phyloP scores from a whole-genome alignment of 2,888 invertebrate species.

The Dicranocentrus wangi region DNA sequence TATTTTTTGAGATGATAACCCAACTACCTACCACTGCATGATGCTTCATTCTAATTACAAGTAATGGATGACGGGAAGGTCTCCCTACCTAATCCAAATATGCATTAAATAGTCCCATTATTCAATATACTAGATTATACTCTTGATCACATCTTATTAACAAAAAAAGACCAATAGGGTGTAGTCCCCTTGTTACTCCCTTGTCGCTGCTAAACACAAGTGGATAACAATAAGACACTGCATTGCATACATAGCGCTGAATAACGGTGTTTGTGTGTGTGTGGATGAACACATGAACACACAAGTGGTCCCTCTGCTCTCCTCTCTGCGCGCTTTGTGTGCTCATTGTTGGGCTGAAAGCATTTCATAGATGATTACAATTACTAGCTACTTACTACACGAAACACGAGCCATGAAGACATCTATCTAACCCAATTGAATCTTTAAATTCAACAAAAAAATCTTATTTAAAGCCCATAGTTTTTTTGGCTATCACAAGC shows the following conservation, averaged over 20 bases:
- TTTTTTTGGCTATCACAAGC: too few species aligned
- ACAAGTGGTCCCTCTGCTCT: neutral
- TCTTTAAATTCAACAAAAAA: too few species aligned
- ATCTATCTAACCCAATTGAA: too few species aligned
- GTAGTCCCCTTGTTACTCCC: slow-evolving; percentile 3
- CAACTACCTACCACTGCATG: neutral
- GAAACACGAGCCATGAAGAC: too few species aligned
- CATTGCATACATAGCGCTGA: neutral
- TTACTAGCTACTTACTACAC: too few species aligned
- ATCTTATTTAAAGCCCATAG: too few species aligned
- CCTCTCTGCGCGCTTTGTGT: too few species aligned
- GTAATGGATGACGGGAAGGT: slow-evolving; percentile 19
- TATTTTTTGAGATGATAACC: neutral
- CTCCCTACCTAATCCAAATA: neutral
- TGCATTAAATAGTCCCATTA: slow-evolving; percentile 3
- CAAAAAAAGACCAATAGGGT: slow-evolving; percentile 15
- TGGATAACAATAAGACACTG: neutral
- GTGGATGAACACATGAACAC: neutral
- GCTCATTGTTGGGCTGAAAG: neutral
- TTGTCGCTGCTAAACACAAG: neutral
- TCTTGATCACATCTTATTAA: slow-evolving; percentile 3
- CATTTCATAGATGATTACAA: too few species aligned
- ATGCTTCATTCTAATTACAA: slow-evolving; percentile 17
- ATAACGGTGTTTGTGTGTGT: neutral
- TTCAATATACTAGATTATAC: slow-evolving; percentile 8